These are phyloP conservation scores for Tokudaia tokunoshimensis DNA, from an alignment of 2,797 vertebrate genomes.

Conservation along the genomic window DNA sequence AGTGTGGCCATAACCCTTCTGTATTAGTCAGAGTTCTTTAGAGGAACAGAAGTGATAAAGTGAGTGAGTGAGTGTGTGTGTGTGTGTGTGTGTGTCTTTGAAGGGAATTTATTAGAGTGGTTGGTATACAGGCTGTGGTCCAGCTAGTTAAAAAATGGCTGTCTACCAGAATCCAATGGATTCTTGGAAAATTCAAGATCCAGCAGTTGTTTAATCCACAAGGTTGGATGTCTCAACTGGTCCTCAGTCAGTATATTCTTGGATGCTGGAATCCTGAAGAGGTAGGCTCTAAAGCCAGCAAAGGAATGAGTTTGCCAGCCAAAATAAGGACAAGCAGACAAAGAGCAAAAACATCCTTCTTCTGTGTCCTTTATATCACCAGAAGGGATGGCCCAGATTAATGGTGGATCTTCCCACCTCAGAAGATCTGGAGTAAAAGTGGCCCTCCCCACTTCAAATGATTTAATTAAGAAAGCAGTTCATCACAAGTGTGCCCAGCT, in stretches of 20 bases:
- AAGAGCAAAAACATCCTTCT: background rate
- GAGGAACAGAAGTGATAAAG: background rate
- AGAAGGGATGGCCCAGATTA: background rate
- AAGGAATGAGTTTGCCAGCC: background rate
- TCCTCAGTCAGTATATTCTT: background rate
- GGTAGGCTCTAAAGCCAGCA: background rate
- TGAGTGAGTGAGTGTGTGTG: background rate
- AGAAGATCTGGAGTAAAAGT: background rate
- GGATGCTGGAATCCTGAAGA: background rate
- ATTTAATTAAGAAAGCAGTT: background rate
- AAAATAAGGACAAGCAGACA: background rate
- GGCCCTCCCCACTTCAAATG: background rate
- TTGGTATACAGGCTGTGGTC: background rate
- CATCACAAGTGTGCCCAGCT: background rate
- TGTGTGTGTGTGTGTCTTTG: background rate
- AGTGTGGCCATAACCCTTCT: background rate
- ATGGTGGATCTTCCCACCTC: background rate
- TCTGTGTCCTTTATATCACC: background rate
- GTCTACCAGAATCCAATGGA: background rate
- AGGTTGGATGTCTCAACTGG: background rate
- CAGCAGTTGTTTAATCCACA: background rate
- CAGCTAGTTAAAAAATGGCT: background rate
- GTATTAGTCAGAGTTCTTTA: background rate
- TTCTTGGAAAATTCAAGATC: background rate
- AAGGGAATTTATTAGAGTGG: background rate